phyloP scores from a whole-genome alignment of 2,797 vertebrate genomes.

The Percopsis omiscomaycus region DNA sequence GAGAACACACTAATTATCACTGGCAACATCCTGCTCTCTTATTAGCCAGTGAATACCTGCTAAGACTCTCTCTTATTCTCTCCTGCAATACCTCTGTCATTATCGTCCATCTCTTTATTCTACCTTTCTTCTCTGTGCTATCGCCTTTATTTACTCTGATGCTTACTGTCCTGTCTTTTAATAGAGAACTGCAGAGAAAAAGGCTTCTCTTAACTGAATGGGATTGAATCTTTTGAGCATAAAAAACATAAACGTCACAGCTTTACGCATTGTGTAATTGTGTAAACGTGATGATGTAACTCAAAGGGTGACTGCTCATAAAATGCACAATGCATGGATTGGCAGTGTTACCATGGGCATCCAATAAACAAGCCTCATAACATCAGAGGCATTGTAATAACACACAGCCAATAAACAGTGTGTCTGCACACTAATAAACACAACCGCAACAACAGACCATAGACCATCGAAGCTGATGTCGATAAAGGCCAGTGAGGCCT shows the following conservation, averaged over 20 bases:
- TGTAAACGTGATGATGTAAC: slow-evolving; percentile 30
- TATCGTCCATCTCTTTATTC: slow-evolving; percentile 6
- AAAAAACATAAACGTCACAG: slow-evolving; percentile 9
- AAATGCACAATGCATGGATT: slow-evolving; percentile 33
- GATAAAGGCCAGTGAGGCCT: slow-evolving; percentile 31
- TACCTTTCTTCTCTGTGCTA: background rate
- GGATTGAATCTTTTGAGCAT: slow-evolving; percentile 31
- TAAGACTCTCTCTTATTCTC: slow-evolving; percentile 15
- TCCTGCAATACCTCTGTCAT: slow-evolving; percentile 2
- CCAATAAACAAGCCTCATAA: slow-evolving; percentile 49
- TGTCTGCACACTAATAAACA: slow-evolving; percentile 14
- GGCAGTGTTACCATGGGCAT: slow-evolving; percentile 27
- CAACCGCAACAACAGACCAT: background rate
- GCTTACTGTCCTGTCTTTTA: slow-evolving; percentile 22
- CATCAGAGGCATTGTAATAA: slow-evolving; percentile 13
- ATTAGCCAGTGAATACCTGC: slow-evolving; percentile 24
- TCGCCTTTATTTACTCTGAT: slow-evolving; percentile 23
- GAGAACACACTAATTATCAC: slow-evolving; percentile 51
- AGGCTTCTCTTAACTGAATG: slow-evolving; percentile 28
- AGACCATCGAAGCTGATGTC: background rate
- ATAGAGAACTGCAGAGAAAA: slow-evolving; percentile 30
- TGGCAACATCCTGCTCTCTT: slow-evolving; percentile 24
- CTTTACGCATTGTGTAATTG: slow-evolving; percentile 19
- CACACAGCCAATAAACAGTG: slow-evolving; percentile 26
- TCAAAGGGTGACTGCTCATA: slow-evolving; percentile 32